phyloP scores from a whole-genome alignment of 2,797 vertebrate species.

The Anolis apletophallus region DNA sequence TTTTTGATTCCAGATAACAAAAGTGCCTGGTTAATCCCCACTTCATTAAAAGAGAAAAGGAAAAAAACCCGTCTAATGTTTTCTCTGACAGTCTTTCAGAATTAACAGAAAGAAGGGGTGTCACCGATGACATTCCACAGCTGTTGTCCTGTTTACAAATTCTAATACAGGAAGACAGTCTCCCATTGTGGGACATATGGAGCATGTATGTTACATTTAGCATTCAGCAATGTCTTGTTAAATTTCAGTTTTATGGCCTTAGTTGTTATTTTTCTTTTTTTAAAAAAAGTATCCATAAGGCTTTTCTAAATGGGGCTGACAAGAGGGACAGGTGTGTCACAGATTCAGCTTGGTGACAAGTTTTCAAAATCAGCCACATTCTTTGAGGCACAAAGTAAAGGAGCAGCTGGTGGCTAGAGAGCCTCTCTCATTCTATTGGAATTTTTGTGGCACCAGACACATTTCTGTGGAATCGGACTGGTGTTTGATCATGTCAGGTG shows the following conservation, averaged over 20 bases:
- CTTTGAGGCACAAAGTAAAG: slow-evolving; percentile 70
- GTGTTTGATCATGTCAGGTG: slow-evolving; percentile 54
- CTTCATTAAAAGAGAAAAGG: slow-evolving; percentile 33
- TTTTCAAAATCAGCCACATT: slow-evolving; percentile 78
- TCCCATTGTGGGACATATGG: slow-evolving; percentile 62
- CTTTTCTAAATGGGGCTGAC: slow-evolving; percentile 78
- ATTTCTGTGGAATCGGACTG: slow-evolving; percentile 40
- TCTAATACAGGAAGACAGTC: slow-evolving; percentile 68
- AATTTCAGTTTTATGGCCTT: slow-evolving; percentile 76
- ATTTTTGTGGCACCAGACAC: slow-evolving; percentile 65
- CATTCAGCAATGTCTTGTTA: slow-evolving; percentile 72
- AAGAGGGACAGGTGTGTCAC: slow-evolving; percentile 80
- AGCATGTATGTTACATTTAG: slow-evolving; percentile 61
- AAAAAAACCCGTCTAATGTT: slow-evolving; percentile 64
- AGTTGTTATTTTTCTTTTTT: slow-evolving; percentile 60
- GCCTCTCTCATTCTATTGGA: slow-evolving; percentile 68
- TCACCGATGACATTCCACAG: slow-evolving; percentile 61
- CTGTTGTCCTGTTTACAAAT: slow-evolving; percentile 78
- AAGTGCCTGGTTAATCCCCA: slow-evolving; percentile 52
- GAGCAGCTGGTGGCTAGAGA: slow-evolving; percentile 76
- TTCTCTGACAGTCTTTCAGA: slow-evolving; percentile 57
- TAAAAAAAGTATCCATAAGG: slow-evolving; percentile 70
- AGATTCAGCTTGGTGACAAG: slow-evolving; percentile 78
- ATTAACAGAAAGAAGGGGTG: slow-evolving; percentile 37
- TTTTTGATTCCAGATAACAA: slow-evolving; percentile 50